Conservation (phyloP, 2,888 invertebrate species). For the Drosophila longiperda region DNA sequence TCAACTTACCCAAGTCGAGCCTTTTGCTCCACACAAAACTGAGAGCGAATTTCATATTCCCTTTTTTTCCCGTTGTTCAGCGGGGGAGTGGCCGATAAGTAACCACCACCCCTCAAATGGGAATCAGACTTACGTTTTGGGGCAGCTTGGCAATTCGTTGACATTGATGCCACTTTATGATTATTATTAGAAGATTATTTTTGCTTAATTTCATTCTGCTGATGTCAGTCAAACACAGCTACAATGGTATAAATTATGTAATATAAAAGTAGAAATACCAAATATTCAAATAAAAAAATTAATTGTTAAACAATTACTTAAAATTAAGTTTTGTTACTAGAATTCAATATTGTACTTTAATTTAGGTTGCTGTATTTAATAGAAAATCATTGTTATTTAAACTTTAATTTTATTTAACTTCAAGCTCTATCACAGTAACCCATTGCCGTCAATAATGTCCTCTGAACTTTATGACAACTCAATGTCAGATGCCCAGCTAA, state of each 20-base stretch:
- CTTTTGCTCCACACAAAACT: conserved; percentile 7
- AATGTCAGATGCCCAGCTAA: not conserved
- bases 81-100: conserved; percentile 13
- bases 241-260: conserved; percentile 9
- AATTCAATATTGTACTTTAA: not conserved
- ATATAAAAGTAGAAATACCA: not conserved
- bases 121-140: conserved; percentile 10
- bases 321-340: not conserved
- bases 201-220: conserved; percentile 39
- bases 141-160: conserved; percentile 19
- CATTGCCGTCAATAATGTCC: conserved; percentile 3
- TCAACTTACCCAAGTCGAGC: conserved; percentile 38
- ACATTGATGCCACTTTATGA: conserved; percentile 50
- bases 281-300: not conserved
- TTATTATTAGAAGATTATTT: conserved; percentile 56
- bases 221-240: conserved; percentile 7
- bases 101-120: conserved; percentile 13
- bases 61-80: conserved; percentile 7
- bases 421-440: not conserved
- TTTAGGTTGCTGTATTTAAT: not conserved
- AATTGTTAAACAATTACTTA: not conserved
- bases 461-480: conserved; percentile 15
- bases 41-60: conserved; percentile 31
- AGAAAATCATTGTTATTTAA: not conserved
- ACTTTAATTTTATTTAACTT: not conserved